Percentiles rank a stretch among this genome's conserved stretches.
phyloP scores from a whole-genome alignment of 2,888 invertebrate species.

The Troilus luridus region DNA sequence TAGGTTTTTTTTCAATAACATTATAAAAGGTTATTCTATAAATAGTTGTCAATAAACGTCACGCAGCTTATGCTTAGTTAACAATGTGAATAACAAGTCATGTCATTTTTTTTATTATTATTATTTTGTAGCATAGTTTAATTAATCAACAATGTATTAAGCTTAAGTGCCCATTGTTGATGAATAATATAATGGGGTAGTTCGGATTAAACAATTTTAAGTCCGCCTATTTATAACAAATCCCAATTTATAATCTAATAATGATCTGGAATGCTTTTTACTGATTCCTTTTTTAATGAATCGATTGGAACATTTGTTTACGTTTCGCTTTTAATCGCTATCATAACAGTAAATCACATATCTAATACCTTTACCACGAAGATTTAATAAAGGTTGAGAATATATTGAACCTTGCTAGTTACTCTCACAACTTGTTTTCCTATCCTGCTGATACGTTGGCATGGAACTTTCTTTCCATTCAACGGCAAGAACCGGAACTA shows the following conservation, averaged over 20 bases:
- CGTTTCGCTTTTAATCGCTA: neutral
- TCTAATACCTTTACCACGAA: neutral
- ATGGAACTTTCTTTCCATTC: neutral
- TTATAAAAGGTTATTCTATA: too few species aligned
- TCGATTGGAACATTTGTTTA: neutral
- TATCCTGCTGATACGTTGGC: neutral
- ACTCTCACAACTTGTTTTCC: neutral
- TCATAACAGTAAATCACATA: neutral
- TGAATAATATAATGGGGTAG: neutral
- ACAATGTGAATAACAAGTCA: neutral
- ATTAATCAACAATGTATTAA: too few species aligned
- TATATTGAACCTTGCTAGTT: neutral
- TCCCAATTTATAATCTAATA: neutral
- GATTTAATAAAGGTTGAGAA: neutral
- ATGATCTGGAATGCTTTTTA: neutral
- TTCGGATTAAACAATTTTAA: neutral
- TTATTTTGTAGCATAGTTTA: neutral
- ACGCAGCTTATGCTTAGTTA: neutral
- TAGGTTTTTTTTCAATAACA: too few species aligned
- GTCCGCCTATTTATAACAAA: neutral
- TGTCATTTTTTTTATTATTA: neutral
- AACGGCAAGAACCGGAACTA: constrained; percentile 34
- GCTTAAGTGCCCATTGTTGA: neutral
- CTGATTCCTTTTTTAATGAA: neutral
- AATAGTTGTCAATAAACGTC: too few species aligned